These are phyloP conservation scores for Theristicus caerulescens DNA, from an alignment of 2,113 vertebrate genomes.

Conservation along the genomic window DNA sequence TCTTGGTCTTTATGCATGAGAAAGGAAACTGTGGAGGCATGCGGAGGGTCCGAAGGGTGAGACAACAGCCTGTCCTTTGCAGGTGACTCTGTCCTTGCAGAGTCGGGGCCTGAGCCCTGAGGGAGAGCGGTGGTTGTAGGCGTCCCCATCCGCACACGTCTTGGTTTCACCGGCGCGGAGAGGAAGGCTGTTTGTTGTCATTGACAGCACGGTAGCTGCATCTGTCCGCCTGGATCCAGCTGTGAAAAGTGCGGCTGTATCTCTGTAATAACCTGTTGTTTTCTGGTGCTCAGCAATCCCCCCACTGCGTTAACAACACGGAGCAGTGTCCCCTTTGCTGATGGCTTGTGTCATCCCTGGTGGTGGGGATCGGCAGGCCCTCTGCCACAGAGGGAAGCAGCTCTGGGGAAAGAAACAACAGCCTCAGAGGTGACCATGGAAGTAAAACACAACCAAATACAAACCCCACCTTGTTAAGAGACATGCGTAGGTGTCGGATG, in stretches of 20 bases:
- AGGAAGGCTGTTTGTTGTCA: neutral
- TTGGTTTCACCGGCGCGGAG: rapidly evolving
- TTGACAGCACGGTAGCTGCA: neutral
- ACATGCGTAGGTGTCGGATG: rapidly evolving
- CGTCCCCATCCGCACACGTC: rapidly evolving
- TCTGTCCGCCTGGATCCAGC: neutral
- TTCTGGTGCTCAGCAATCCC: neutral
- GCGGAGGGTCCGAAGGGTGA: neutral
- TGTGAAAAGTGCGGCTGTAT: neutral
- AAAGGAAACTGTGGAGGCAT: neutral
- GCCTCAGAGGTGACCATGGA: rapidly evolving
- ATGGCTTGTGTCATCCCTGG: rapidly evolving
- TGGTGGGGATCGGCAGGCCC: neutral
- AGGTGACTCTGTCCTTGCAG: neutral
- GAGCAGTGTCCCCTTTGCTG: neutral
- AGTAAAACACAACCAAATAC: neutral
- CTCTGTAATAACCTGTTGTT: neutral
- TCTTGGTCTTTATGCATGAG: neutral
- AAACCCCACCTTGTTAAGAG: neutral
- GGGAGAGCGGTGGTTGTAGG: neutral
- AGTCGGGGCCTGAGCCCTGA: neutral
- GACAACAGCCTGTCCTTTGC: neutral
- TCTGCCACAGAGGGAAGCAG: rapidly evolving
- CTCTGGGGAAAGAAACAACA: neutral
- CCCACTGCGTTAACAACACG: neutral